These are phyloP conservation scores for Cardiocondyla obscurior DNA, from an alignment of 1,140 invertebrate genomes.

Conservation along the genomic window DNA sequence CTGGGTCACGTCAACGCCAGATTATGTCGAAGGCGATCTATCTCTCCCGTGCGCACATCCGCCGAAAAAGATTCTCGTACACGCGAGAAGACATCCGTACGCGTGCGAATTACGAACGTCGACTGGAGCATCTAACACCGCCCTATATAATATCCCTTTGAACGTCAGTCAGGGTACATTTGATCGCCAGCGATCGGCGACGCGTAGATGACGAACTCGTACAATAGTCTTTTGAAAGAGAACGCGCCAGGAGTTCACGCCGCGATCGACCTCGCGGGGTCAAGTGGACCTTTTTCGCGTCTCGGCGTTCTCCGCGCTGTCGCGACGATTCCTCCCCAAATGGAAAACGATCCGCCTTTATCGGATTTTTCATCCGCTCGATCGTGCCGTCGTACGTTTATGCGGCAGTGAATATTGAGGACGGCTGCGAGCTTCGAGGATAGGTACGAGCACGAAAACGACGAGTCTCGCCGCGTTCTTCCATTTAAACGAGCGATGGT, in stretches of 20 bases:
- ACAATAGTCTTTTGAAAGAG: constrained; percentile 15
- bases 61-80: neutral
- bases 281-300: constrained; percentile 3
- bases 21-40: constrained; percentile 73
- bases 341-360: constrained; percentile 25
- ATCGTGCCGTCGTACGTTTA: constrained; percentile 8
- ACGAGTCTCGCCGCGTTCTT: constrained; percentile 1
- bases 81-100: constrained; percentile 21
- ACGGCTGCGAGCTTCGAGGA: neutral
- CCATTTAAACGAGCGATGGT: constrained; percentile 8
- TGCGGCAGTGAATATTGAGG: constrained; percentile 2
- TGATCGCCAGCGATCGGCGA: neutral
- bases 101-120: constrained; percentile 30
- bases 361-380: constrained; percentile 38
- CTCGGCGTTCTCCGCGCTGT: neutral
- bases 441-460: neutral
- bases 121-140: neutral
- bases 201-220: constrained; percentile 7
- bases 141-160: neutral
- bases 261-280: constrained; percentile 12
- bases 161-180: constrained; percentile 18
- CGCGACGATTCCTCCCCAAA: neutral
- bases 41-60: constrained; percentile 38
- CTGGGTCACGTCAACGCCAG: constrained; percentile 72
- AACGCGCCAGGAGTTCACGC: constrained; percentile 10